Conservation (phyloP, 2,113 vertebrate species). For the Dermatemys mawii region DNA sequence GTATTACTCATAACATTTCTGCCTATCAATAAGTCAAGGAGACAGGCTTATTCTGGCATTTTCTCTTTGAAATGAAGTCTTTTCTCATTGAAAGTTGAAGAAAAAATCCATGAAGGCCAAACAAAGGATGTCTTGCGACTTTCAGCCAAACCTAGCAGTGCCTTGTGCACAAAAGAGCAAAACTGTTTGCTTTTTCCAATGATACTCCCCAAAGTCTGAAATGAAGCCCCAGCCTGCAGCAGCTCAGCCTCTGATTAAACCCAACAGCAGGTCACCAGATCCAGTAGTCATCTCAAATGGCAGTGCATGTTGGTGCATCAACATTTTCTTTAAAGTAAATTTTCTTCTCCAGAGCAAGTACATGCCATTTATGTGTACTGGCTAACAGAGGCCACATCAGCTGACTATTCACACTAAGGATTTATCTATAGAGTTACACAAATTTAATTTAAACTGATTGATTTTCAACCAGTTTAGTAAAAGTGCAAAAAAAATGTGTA, state of each 20-base stretch:
- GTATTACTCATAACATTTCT: slow-evolving; percentile 1
- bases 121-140: background rate
- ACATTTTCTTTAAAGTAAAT: background rate
- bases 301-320: background rate
- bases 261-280: background rate
- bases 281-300: background rate
- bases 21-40: background rate
- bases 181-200: background rate
- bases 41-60: background rate
- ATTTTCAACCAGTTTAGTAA: background rate
- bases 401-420: background rate
- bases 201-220: background rate
- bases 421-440: background rate
- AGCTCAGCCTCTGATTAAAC: background rate
- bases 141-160: background rate
- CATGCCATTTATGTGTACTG: background rate
- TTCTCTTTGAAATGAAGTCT: background rate
- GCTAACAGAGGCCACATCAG: background rate
- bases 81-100: background rate
- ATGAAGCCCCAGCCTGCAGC: background rate
- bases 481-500: background rate
- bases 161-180: background rate
- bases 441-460: background rate
- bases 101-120: background rate
- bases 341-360: background rate